Evolutionary conservation across 2,797 vertebrate species (phyloP).

Genomic region (Cyprinella venusta): DNA sequence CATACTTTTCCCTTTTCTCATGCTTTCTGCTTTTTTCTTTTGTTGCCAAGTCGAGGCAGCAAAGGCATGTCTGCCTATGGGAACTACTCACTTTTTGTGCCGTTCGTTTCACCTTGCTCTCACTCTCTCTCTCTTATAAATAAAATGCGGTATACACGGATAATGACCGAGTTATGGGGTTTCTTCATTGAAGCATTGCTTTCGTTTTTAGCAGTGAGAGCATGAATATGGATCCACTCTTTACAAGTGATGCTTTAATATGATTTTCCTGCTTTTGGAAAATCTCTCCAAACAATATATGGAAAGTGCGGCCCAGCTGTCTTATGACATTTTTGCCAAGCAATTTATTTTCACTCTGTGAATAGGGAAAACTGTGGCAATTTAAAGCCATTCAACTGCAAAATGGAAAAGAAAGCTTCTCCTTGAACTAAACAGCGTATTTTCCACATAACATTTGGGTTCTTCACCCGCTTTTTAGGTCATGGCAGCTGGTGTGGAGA

Average conservation of each 20-base stretch:
- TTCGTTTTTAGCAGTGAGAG: conserved; percentile 13
- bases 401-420: conserved; percentile 19
- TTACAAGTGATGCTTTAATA: conserved; percentile 41
- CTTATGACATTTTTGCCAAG: conserved; percentile 43
- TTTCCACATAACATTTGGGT: conserved; percentile 26
- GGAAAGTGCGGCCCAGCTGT: conserved; percentile 34
- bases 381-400: conserved; percentile 40
- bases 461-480: conserved; percentile 22
- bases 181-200: conserved; percentile 25
- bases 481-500: conserved; percentile 39
- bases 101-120: not conserved
- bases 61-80: not conserved
- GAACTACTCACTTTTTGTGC: conserved; percentile 27
- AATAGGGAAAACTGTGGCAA: conserved; percentile 43
- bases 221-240: conserved; percentile 7
- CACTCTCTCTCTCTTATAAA: conserved; percentile 10
- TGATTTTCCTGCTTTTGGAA: conserved; percentile 22
- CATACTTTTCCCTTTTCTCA: conserved; percentile 22
- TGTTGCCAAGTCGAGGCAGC: conserved; percentile 28
- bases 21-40: conserved; percentile 21
- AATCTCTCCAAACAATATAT: conserved; percentile 18
- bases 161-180: conserved; percentile 12
- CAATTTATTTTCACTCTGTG: conserved; percentile 35
- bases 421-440: conserved; percentile 34
- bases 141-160: conserved; percentile 13